phyloP scores from a whole-genome alignment of 2,888 invertebrate species.

The Aspidiotus destructor region DNA sequence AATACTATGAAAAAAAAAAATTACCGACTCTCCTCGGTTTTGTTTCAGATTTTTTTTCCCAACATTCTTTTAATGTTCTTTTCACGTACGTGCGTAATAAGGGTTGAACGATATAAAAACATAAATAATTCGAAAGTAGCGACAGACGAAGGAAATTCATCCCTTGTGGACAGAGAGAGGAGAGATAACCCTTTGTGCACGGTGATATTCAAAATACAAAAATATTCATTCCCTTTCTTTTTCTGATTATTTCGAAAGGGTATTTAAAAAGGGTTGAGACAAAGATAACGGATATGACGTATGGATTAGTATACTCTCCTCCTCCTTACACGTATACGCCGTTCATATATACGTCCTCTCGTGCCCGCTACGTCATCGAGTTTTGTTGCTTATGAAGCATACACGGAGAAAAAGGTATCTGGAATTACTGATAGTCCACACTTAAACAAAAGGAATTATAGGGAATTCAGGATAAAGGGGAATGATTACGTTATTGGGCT shows the following conservation, averaged over 20 bases:
- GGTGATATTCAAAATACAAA: constrained; percentile 32
- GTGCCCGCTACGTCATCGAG: constrained; percentile 13
- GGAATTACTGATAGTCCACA: constrained; percentile 33
- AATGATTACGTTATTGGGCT: constrained; percentile 30
- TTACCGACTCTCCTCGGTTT: no score
- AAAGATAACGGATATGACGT: constrained; percentile 40
- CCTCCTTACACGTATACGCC: constrained; percentile 22
- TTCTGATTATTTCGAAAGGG: constrained; percentile 32
- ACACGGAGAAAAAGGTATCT: constrained; percentile 31
- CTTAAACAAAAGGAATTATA: constrained; percentile 33
- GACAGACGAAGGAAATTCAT: constrained; percentile 31
- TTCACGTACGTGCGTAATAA: constrained; percentile 32
- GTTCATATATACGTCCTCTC: not conserved
- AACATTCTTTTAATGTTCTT: constrained; percentile 32
- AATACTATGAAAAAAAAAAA: no score
- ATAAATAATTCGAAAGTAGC: constrained; percentile 32
- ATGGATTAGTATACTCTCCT: constrained; percentile 37
- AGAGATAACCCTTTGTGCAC: constrained; percentile 31
- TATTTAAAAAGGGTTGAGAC: constrained; percentile 40
- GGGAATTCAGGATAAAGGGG: constrained; percentile 32
- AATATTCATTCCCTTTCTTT: constrained; percentile 33
- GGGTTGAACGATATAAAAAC: constrained; percentile 33
- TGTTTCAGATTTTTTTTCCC: constrained; percentile 3
- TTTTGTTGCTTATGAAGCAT: constrained; percentile 28
- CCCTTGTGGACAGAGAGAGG: constrained; percentile 32